phyloP scores from a whole-genome alignment of 2,113 vertebrate species.

The Mastomys coucha region DNA sequence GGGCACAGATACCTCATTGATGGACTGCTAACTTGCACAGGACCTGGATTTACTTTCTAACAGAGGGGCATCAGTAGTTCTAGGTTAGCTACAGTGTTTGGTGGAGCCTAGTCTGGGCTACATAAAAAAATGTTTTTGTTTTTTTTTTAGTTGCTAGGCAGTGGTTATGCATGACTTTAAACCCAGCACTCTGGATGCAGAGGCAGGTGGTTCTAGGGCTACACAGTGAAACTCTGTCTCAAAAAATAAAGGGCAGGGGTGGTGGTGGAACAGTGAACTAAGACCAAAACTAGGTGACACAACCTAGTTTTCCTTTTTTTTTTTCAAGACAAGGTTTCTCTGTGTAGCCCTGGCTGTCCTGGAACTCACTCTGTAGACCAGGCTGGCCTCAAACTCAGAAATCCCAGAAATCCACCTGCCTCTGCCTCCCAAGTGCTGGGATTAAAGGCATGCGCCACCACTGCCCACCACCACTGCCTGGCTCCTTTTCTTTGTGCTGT shows the following conservation, averaged over 20 bases:
- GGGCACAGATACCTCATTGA: neutral
- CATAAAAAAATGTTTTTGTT: neutral
- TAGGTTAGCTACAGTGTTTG: neutral
- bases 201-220: neutral
- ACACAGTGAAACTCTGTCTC: neutral
- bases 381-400: too few species aligned
- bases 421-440: too few species aligned
- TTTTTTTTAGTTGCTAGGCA: neutral
- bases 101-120: neutral
- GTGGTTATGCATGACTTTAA: neutral
- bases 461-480: too few species aligned
- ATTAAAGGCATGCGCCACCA: too few species aligned
- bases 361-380: too few species aligned
- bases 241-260: neutral
- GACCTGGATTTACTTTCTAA: neutral
- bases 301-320: neutral
- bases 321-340: too few species aligned
- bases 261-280: neutral
- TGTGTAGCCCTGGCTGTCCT: too few species aligned
- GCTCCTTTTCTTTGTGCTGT: neutral
- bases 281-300: neutral
- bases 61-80: neutral
- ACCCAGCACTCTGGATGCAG: neutral
- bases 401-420: too few species aligned
- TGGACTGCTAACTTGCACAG: neutral